A percentile compares a stretch with the other conserved stretches of the same genome.
phyloP scores from a whole-genome alignment of 2,113 vertebrate species.

The Microtus oregoni region DNA sequence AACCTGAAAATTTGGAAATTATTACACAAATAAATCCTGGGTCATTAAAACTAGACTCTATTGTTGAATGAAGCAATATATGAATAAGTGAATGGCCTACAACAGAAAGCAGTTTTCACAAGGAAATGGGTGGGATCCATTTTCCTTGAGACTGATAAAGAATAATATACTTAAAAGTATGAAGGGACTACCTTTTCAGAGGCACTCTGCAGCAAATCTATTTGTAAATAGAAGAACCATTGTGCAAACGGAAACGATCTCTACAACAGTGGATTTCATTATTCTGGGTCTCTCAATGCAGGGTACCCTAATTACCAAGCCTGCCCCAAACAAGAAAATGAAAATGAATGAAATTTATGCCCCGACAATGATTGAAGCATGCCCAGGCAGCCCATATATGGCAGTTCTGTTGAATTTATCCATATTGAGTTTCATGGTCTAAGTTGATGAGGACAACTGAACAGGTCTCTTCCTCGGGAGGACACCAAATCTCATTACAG shows the following conservation, averaged over 20 bases:
- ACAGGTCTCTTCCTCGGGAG: too few relatives aligned
- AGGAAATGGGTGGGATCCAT: neutral
- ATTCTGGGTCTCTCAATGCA: neutral
- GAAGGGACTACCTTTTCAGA: conserved; percentile 34
- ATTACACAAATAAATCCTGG: neutral
- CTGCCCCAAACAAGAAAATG: neutral
- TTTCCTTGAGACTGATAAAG: neutral
- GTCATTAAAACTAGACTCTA: neutral
- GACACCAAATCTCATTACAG: too few relatives aligned
- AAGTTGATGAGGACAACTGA: too few relatives aligned
- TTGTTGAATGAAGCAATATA: conserved; percentile 26
- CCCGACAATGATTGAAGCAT: too few relatives aligned
- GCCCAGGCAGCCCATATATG: too few relatives aligned
- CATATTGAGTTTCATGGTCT: too few relatives aligned
- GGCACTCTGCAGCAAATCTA: neutral
- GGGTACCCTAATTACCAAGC: neutral
- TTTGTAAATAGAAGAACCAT: conserved; percentile 38
- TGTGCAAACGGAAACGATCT: neutral
- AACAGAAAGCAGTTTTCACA: neutral
- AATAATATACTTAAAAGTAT: conserved; percentile 8
- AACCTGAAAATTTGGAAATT: conserved; percentile 41
- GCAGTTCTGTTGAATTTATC: too few relatives aligned
- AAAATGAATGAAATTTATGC: too few relatives aligned
- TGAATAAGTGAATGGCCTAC: neutral
- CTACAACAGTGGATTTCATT: neutral